These are phyloP conservation scores for Gambusia holbrooki DNA, from an alignment of 2,113 vertebrate species.

Conservation along the genomic window DNA sequence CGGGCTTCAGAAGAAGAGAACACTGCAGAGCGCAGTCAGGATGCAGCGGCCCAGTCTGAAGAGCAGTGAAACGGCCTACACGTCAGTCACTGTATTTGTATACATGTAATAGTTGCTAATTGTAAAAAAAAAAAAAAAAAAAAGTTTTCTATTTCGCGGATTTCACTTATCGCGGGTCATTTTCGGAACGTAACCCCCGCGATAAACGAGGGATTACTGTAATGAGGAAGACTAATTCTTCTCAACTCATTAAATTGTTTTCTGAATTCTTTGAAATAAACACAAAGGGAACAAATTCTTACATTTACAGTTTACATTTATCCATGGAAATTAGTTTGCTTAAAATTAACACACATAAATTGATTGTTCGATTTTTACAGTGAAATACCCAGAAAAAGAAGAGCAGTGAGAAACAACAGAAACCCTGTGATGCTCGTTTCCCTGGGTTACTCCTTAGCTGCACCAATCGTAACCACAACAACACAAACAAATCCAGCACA, in stretches of 20 bases:
- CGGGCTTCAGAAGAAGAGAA: too few relatives aligned
- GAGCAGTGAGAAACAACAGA: constrained; percentile 16
- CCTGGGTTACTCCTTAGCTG: constrained; percentile 28
- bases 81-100: too few relatives aligned
- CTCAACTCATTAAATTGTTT: neutral
- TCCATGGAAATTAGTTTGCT: neutral
- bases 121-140: too few relatives aligned
- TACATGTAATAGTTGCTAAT: too few relatives aligned
- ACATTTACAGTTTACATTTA: too few relatives aligned
- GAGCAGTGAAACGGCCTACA: too few relatives aligned
- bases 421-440: constrained; percentile 38
- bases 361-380: neutral
- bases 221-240: neutral
- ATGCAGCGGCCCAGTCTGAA: too few relatives aligned
- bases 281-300: neutral
- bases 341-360: neutral
- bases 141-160: too few relatives aligned
- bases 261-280: neutral
- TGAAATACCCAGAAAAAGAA: neutral
- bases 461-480: constrained; percentile 16
- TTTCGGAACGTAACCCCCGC: too few relatives aligned
- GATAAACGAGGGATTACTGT: too few relatives aligned
- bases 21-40: too few relatives aligned
- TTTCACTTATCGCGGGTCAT: too few relatives aligned
- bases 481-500: constrained; percentile 39